These are phyloP conservation scores for Amphipyra tragopoginis DNA, from an alignment of 2,888 invertebrate species.

Conservation along the genomic window DNA sequence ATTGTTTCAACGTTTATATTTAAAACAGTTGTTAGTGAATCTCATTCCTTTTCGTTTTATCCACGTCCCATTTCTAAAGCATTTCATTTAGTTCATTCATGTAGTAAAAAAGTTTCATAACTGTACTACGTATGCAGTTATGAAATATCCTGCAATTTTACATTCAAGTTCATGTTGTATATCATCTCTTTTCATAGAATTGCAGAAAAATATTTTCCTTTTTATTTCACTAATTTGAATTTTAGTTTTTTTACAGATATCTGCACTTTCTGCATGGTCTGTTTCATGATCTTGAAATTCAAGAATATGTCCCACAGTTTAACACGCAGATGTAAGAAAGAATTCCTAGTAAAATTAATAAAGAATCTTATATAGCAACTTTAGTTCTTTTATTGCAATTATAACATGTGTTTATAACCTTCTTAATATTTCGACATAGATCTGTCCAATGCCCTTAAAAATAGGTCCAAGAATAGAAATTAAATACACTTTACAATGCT, in stretches of 20 bases:
- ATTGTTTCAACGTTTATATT: constrained; percentile 66
- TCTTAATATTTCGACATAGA: too few relatives aligned
- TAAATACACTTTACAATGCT: neutral
- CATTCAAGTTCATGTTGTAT: neutral
- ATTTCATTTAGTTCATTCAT: constrained; percentile 44
- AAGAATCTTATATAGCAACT: neutral
- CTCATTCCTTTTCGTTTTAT: constrained; percentile 50
- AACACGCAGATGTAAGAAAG: neutral
- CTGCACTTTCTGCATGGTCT: constrained; percentile 30
- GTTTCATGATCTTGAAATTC: constrained; percentile 13
- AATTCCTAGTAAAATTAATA: constrained; percentile 1
- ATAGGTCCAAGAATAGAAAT: neutral
- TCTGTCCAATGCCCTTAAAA: too few relatives aligned
- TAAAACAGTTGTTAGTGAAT: constrained; percentile 63
- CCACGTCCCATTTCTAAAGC: constrained; percentile 28
- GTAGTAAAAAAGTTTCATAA: neutral
- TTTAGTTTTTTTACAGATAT: constrained; percentile 48
- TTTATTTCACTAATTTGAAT: constrained; percentile 20
- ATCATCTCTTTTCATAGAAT: neutral
- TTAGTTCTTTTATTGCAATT: constrained; percentile 28
- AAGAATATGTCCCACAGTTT: constrained; percentile 8
- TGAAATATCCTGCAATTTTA: neutral
- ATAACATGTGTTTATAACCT: neutral
- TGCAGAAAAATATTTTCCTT: neutral
- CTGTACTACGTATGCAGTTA: neutral